Percentiles rank a stretch among this genome's conserved stretches.
Conservation (phyloP, 1,140 invertebrate genomes). For the Drosophila rufa region DNA sequence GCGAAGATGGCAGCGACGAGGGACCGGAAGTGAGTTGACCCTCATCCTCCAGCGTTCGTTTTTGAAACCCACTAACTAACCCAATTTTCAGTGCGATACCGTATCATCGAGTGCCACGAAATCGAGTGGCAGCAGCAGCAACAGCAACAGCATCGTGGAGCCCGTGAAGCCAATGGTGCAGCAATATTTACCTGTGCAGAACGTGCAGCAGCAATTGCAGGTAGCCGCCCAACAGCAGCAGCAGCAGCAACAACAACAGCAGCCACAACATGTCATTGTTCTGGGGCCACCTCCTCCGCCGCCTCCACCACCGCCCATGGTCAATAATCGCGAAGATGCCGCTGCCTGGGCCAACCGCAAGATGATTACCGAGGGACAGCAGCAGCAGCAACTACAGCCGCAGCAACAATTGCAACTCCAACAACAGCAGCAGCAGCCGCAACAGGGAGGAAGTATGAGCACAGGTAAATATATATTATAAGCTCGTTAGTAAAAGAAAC, state of each 20-base stretch:
- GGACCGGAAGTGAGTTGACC: conserved; percentile 89
- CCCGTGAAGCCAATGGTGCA: conserved; percentile 40
- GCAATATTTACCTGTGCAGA: conserved; percentile 61
- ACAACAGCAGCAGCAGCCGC: conserved; percentile 37
- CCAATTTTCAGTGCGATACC: conserved; percentile 62
- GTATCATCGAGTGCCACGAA: conserved; percentile 56
- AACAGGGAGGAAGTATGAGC: conserved; percentile 35
- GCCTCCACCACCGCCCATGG: conserved; percentile 63
- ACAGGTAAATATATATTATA: conserved; percentile 43
- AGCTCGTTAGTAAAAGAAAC: neutral
- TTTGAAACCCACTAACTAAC: conserved; percentile 20
- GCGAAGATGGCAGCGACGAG: conserved; percentile 96
- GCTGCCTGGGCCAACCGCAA: conserved; percentile 80
- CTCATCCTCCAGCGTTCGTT: neutral
- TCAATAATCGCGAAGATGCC: conserved; percentile 80
- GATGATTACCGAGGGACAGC: conserved; percentile 60
- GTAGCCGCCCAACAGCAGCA: conserved; percentile 42
- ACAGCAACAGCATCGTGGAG: conserved; percentile 45
- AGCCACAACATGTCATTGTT: conserved; percentile 53
- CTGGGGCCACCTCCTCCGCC: conserved; percentile 65
- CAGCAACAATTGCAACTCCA: conserved; percentile 41
- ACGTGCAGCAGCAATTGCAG: conserved; percentile 63
- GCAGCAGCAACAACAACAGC: conserved; percentile 45
- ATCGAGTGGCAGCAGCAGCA: conserved; percentile 15
- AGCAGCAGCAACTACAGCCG: conserved; percentile 35